Base-by-base conservation (phyloP, 1,140 invertebrate species). In the Trichomalopsis sarcophagae region DNA sequence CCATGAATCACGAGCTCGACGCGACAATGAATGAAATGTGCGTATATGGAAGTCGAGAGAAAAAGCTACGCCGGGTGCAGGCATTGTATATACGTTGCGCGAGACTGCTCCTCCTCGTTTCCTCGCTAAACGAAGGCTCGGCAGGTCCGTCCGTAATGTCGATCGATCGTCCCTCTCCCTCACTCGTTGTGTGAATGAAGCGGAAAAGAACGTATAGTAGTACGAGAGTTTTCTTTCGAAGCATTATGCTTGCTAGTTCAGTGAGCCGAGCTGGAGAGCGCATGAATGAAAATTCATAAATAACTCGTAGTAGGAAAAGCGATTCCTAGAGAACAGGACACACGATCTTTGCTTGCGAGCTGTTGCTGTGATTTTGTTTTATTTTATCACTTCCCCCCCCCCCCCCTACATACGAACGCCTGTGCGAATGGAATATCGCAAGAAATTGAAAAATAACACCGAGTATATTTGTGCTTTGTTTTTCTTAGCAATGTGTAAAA, bases 231-330 rank as follows among this genome's bases (percentile, higher is more conserved):
- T 66, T 27, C 77, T 40, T 79, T 36, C 23, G 17, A 1, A 6
- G 21, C 21, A 62, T n/a, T 62, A 62, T 62, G 9, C 40, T 0
- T n/a, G 55, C 55, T 21, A 62, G 55, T 62, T 62, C 21, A 62
- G 55, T 62, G 17, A 62, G 21, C 55, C 55, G 17, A 62, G 55
- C 17, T 62, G 4, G 55, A 62, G 33, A 81, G 23, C 33, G 78
- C 17, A 27, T 81, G 68, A 74, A 73, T 74, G 80, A 81, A 66
- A 73, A 30, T 81, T 81, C 80, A 81, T 74, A 55, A 81, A 74
- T 81, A 81, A 74, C 44, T 21, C 47, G 55, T 50, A 13, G 33
- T 21, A 50, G 40, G 6, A 27, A 1, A 68, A 68, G 66, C 66
- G 66, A 5, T 81, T 81, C 66, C 40, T 10, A 71, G 21, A 33